Evolutionary conservation across 2,797 vertebrate genomes (phyloP), one percentile per base, ranked within the genome.

Genomic region (Astyanax mexicanus): DNA sequence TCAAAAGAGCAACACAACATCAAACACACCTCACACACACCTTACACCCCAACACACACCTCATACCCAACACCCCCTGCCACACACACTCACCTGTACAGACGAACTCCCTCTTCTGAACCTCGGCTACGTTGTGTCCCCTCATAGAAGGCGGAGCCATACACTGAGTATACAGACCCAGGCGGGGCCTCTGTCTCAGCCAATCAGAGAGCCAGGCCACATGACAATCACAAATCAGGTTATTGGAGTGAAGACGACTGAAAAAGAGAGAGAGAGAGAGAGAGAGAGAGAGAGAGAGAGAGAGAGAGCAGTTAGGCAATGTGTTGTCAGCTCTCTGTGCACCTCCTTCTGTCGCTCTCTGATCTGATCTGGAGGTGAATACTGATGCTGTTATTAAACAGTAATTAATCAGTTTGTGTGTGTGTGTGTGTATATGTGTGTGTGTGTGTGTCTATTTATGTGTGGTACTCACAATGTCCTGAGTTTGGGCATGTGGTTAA

Each of bases 401-500:
- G 57, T 54, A 74, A n/a, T n/a, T n/a, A n/a, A n/a, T n/a, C n/a
- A n/a, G n/a, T n/a, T n/a, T n/a, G n/a, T n/a, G n/a, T n/a, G n/a
- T n/a, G n/a, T n/a, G n/a, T n/a, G n/a, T n/a, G n/a, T n/a, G n/a
- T n/a, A n/a, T n/a, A n/a, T n/a, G n/a, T n/a, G n/a, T n/a, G n/a
- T n/a, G n/a, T n/a, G n/a, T n/a, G n/a, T n/a, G n/a, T n/a, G n/a
- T n/a, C n/a, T n/a, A n/a, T n/a, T n/a, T n/a, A n/a, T n/a, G n/a
- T n/a, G n/a, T n/a, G n/a, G n/a, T n/a, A n/a, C n/a, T n/a, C n/a
- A n/a, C n/a, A n/a, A n/a, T n/a, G n/a, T n/a, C n/a, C n/a, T 92
- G 85, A 99, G 97, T 85, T 99, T 99, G 38, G 98, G 98, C 98
- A 99, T 99, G 83, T 98, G 97, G 92, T 99, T 99, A 94, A 99